These are phyloP conservation scores for Micoletzkya japonica DNA, from an alignment of 2,888 invertebrate species.

Conservation along the genomic window DNA sequence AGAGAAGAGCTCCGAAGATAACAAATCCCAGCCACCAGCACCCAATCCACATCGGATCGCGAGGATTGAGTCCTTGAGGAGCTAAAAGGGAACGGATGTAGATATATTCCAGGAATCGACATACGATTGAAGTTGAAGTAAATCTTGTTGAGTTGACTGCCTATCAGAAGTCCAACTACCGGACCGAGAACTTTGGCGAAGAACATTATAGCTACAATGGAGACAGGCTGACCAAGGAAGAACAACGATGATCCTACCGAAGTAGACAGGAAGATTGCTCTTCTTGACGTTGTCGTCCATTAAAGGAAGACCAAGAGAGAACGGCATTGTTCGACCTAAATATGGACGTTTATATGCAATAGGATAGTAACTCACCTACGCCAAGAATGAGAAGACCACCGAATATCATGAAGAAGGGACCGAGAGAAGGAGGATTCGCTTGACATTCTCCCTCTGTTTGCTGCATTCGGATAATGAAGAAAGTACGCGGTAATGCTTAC, in stretches of 20 bases:
- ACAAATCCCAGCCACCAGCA: conserved; percentile 67
- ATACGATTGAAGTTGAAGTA: conserved; percentile 59
- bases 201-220: conserved; percentile 61
- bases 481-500: conserved; percentile 33
- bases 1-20: conserved; percentile 42
- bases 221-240: neutral
- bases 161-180: conserved; percentile 60
- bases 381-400: conserved; percentile 61
- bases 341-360: neutral
- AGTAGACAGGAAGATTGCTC: conserved; percentile 60
- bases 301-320: conserved; percentile 62
- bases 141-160: conserved; percentile 56
- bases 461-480: conserved; percentile 29
- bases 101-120: conserved; percentile 1
- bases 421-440: conserved; percentile 46
- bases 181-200: conserved; percentile 63
- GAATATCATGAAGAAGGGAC: conserved; percentile 62
- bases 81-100: conserved; percentile 42
- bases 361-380: conserved; percentile 44
- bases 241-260: conserved; percentile 47
- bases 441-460: conserved; percentile 39
- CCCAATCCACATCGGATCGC: conserved; percentile 67
- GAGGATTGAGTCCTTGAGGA: conserved; percentile 61
- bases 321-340: conserved; percentile 61
- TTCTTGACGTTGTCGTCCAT: conserved; percentile 64